phyloP scores from a whole-genome alignment of 2,888 invertebrate genomes.

The Tromatobia lineatoria region DNA sequence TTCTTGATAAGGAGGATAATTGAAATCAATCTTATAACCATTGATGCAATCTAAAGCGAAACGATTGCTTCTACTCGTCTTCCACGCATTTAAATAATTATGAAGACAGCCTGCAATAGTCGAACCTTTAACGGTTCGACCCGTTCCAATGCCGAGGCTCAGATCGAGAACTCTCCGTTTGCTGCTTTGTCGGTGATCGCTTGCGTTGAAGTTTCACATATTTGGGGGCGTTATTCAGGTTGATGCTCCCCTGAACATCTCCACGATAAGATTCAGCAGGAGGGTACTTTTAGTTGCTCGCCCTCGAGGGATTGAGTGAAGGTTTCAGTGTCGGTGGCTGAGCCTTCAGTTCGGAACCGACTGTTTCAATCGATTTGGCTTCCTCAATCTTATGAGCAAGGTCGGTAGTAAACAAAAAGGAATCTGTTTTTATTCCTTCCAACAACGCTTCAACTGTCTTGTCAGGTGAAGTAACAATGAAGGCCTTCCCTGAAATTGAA shows the following conservation, averaged over 20 bases:
- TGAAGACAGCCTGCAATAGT: constrained; percentile 31
- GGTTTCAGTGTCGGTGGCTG: constrained; percentile 45
- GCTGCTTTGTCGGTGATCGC: constrained; percentile 4
- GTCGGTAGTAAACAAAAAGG: constrained; percentile 63
- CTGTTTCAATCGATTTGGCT: constrained; percentile 66
- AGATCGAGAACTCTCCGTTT: background rate
- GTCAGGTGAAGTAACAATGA: constrained; percentile 62
- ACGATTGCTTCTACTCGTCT: constrained; percentile 13
- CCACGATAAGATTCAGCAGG: constrained; percentile 43
- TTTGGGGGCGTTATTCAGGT: constrained; percentile 34
- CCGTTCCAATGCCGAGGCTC: background rate
- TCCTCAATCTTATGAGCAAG: constrained; percentile 56
- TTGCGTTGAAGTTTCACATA: constrained; percentile 28
- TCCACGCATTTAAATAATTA: constrained; percentile 31
- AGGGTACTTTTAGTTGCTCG: constrained; percentile 64
- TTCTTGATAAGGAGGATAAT: background rate
- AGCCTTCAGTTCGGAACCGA: constrained; percentile 58
- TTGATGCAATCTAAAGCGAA: constrained; percentile 10
- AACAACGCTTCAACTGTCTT: constrained; percentile 59
- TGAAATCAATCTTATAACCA: constrained; percentile 29
- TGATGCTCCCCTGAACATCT: constrained; percentile 48
- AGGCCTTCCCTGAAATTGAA: constrained; percentile 62
- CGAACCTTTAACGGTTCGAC: constrained; percentile 30
- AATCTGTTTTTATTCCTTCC: constrained; percentile 59
- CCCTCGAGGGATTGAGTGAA: constrained; percentile 7